phyloP scores from a whole-genome alignment of 2,888 invertebrate species.

The Agriopis aurantiaria region DNA sequence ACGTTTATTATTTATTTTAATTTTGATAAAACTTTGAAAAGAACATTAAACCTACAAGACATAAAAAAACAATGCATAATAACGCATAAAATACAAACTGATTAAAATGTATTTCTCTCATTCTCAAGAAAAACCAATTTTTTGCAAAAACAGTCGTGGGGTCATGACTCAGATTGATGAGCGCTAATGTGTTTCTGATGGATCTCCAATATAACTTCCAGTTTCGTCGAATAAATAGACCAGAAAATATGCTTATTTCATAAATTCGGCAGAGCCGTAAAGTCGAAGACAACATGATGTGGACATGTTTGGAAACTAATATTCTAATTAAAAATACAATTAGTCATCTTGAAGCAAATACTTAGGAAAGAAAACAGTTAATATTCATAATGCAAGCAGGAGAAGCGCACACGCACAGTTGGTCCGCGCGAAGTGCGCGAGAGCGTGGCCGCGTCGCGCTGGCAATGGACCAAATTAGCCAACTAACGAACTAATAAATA shows the following conservation, averaged over 20 bases:
- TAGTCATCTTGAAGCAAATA: slow-evolving; percentile 31
- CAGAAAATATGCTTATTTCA: slow-evolving; percentile 46
- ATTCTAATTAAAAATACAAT: slow-evolving; percentile 37
- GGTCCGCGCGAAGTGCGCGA: slow-evolving; percentile 75
- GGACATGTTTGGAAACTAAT: slow-evolving; percentile 37
- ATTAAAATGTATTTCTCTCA: neutral
- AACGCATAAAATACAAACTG: neutral
- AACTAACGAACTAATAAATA: slow-evolving; percentile 86
- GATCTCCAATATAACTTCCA: slow-evolving; percentile 74
- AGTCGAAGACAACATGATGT: neutral
- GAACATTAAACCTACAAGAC: neutral
- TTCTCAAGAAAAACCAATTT: slow-evolving; percentile 24
- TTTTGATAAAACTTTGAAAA: no score
- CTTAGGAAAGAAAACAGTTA: slow-evolving; percentile 60
- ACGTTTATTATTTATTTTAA: slow-evolving; percentile 5
- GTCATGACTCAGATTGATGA: slow-evolving; percentile 55
- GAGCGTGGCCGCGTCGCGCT: slow-evolving; percentile 81
- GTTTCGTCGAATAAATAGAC: slow-evolving; percentile 67
- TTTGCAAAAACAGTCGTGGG: slow-evolving; percentile 64
- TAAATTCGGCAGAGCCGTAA: slow-evolving; percentile 7
- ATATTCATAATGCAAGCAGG: slow-evolving; percentile 61
- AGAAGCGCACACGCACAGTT: slow-evolving; percentile 74
- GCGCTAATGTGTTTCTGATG: slow-evolving; percentile 84
- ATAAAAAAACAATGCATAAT: neutral
- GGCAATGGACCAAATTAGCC: slow-evolving; percentile 85